These are phyloP conservation scores for Elephas maximus DNA, from an alignment of 2,113 vertebrate genomes.

Conservation along the genomic window DNA sequence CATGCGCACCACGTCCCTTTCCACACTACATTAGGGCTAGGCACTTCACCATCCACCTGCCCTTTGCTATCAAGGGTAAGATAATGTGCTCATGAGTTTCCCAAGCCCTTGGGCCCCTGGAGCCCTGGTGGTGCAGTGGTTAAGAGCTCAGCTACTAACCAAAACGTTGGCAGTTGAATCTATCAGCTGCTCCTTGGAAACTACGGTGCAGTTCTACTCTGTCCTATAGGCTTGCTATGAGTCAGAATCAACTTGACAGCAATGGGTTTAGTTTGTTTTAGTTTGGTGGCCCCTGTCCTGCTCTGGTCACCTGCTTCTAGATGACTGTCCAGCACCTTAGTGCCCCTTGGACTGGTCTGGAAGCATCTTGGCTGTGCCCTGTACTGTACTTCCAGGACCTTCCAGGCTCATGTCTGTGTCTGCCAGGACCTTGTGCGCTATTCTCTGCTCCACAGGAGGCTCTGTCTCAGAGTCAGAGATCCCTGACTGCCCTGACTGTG, in stretches of 20 bases:
- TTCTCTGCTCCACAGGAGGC: background rate
- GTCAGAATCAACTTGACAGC: no score
- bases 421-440: background rate
- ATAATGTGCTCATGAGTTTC: background rate
- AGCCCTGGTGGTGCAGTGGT: no score
- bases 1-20: background rate
- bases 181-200: no score
- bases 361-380: background rate
- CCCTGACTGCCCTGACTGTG: background rate
- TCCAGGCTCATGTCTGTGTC: background rate
- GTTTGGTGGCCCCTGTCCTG: background rate
- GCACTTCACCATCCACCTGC: background rate
- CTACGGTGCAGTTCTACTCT: no score
- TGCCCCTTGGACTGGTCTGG: background rate
- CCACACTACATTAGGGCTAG: background rate
- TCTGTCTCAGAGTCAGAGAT: background rate
- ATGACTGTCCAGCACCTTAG: background rate
- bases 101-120: background rate
- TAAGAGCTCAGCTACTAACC: no score
- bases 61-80: background rate
- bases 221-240: no score
- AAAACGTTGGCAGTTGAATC: no score
- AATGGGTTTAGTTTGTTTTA: no score
- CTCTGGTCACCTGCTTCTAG: background rate
- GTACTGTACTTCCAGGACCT: background rate